Evolutionary conservation across 1,140 invertebrate species (phyloP).

Genomic region (Spodoptera frugiperda): DNA sequence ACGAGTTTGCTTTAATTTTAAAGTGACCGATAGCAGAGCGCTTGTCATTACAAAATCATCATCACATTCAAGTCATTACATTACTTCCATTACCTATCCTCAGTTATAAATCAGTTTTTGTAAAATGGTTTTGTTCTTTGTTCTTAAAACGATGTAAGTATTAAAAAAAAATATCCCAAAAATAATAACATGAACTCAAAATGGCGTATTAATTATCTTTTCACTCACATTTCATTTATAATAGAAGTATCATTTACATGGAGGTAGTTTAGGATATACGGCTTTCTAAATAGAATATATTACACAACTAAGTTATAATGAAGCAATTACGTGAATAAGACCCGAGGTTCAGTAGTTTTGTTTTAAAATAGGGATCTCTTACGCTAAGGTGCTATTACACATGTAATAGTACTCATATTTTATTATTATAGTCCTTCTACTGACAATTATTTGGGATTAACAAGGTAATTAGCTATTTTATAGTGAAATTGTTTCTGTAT

Average conservation of each 20-base stretch:
- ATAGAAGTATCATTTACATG: slow-evolving; percentile 9
- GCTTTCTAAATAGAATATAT: slow-evolving; percentile 39
- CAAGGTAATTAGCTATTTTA: too few species aligned
- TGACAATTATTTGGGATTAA: not conserved
- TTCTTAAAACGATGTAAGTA: too few species aligned
- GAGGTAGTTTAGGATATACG: slow-evolving; percentile 13
- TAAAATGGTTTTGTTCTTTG: too few species aligned
- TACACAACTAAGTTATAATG: slow-evolving; percentile 27
- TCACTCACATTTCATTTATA: not conserved
- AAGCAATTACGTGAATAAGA: slow-evolving; percentile 38
- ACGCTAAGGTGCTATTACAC: slow-evolving; percentile 16
- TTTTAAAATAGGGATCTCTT: slow-evolving; percentile 28
- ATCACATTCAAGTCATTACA: too few species aligned
- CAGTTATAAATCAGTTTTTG: too few species aligned
- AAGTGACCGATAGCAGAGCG: too few species aligned
- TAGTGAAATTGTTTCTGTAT: too few species aligned
- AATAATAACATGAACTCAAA: not conserved
- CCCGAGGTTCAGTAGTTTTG: slow-evolving; percentile 21
- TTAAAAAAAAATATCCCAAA: too few species aligned
- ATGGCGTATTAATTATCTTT: not conserved
- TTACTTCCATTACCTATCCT: too few species aligned
- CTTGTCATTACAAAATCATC: too few species aligned
- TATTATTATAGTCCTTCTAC: not conserved
- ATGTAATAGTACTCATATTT: slow-evolving; percentile 11
- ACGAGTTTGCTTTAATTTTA: too few species aligned